Base-by-base conservation (phyloP, 2,888 invertebrate genomes). In the Dione juno region DNA sequence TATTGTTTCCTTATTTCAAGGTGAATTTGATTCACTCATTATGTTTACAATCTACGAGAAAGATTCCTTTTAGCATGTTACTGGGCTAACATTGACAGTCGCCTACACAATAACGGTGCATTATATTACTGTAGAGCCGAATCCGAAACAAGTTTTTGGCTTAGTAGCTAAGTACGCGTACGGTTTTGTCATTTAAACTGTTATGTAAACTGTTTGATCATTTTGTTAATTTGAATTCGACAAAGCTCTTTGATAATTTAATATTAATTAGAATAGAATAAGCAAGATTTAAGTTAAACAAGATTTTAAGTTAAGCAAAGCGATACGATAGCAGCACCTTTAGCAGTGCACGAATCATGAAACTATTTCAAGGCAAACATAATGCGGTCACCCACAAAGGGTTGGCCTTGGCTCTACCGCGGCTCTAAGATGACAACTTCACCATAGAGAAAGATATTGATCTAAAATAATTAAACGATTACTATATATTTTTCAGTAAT, bases 301-400 rank as follows among this genome's bases (percentile, higher is more conserved):
- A n/a, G n/a, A n/a, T n/a, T 59, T 63, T 66, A 67, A 69, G 66
- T 71, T 71, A 67, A 73, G 67, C 82, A 81, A 82, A 84, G 83
- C 84, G 84, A 85, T 85, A 80, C 87, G 87, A 88, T 87, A 88
- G 86, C 82, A 85, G 83, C 43, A n/a, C 43, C 43, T 50, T 37
- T 79, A 76, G 69, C 76, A 77, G 79, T 80, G 84, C 82, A 87
- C 88, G 85, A 87, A 90, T 90, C 88, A 88, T 89, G 87, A 88
- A 90, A 89, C 89, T 90, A 90, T 92, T 92, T 86, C 92, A 92
- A 92, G 92, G 91, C 87, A 83, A 91, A 77, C 85, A 82, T 87
- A 90, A 88, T 88, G 89, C 90, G 90, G 92, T 85, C 90, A 88
- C 84, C 84, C 82, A 87, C 87, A 87, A 88, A 91, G 90, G 91